These are phyloP conservation scores for Caradrina kadenii DNA, from an alignment of 2,888 invertebrate genomes.

Conservation along the genomic window DNA sequence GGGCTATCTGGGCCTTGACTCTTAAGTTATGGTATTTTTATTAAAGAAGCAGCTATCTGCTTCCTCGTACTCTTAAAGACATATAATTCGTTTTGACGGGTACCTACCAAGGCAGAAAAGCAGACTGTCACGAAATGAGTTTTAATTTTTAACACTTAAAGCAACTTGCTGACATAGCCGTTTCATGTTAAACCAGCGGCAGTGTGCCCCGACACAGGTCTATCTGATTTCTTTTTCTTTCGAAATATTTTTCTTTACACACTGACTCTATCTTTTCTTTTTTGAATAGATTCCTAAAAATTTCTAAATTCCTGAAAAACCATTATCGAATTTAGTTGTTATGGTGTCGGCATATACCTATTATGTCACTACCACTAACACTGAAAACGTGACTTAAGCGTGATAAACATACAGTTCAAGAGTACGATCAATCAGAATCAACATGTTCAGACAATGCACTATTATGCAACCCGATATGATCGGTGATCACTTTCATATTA, in stretches of 20 bases:
- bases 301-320: too few species aligned
- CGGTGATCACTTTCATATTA: slow-evolving; percentile 8
- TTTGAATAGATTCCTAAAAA: background rate
- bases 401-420: slow-evolving; percentile 34
- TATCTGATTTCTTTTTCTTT: too few species aligned
- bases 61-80: background rate
- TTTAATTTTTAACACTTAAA: too few species aligned
- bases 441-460: slow-evolving; percentile 34
- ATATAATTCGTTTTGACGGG: background rate
- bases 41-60: background rate
- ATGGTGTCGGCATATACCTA: too few species aligned
- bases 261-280: background rate
- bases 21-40: slow-evolving; percentile 1
- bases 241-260: background rate
- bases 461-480: slow-evolving; percentile 20
- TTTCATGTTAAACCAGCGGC: too few species aligned
- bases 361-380: background rate
- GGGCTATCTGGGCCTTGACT: slow-evolving; percentile 15
- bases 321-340: too few species aligned
- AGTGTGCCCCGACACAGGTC: too few species aligned
- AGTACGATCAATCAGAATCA: slow-evolving; percentile 22
- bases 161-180: too few species aligned
- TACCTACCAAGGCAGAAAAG: too few species aligned
- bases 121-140: too few species aligned
- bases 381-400: slow-evolving; percentile 5